Evolutionary conservation across 92 coral and sea anemone genomes (phyloP).

Genomic region (Porites cylindrica): DNA sequence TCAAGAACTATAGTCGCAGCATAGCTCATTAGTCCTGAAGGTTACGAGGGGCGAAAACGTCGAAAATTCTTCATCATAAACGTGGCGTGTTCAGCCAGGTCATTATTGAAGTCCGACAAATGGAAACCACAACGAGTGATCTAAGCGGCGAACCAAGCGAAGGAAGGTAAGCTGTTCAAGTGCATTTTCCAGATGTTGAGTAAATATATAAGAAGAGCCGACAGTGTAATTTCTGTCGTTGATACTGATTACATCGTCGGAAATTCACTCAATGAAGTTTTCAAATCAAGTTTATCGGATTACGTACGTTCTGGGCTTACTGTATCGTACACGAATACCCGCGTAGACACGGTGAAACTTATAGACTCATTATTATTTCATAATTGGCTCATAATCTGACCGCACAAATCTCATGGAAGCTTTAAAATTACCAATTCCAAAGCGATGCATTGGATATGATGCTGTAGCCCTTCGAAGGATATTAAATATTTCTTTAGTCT

Average conservation of each 20-base stretch:
- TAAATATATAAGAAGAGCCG: background rate
- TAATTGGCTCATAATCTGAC: background rate
- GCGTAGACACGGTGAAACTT: slow-evolving; percentile 9
- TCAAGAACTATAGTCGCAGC: background rate
- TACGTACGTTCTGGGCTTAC: background rate
- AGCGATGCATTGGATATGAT: background rate
- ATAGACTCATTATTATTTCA: slow-evolving; percentile 37
- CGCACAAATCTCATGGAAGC: background rate
- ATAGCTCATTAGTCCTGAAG: background rate
- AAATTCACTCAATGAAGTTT: background rate
- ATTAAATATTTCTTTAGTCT: background rate
- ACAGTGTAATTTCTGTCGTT: background rate
- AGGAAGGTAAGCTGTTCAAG: slow-evolving; percentile 1
- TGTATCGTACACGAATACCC: too few relatives aligned
- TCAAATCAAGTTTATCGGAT: background rate
- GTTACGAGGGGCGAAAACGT: background rate
- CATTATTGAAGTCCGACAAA: slow-evolving; percentile 29
- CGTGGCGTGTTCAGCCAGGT: slow-evolving; percentile 27
- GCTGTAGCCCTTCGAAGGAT: background rate
- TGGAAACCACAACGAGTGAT: slow-evolving; percentile 47
- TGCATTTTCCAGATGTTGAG: background rate
- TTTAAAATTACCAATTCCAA: background rate
- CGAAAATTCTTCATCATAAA: slow-evolving; percentile 2
- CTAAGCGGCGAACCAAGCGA: slow-evolving; percentile 41
- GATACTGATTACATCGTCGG: background rate